phyloP scores from a whole-genome alignment of 23 tunicate species.

The Halocynthia roretzi region DNA sequence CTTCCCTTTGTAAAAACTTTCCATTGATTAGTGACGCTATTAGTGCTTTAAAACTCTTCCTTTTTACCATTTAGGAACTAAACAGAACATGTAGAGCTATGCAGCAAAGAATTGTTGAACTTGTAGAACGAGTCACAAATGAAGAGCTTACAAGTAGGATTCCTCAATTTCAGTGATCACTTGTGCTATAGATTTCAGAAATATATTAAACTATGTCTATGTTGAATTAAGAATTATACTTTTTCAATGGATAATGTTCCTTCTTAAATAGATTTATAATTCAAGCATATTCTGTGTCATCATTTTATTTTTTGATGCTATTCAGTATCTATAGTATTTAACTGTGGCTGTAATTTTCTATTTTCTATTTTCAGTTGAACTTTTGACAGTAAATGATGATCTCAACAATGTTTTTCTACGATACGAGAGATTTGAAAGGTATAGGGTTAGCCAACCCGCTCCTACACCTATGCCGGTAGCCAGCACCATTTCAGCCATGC shows the following conservation, averaged over 20 bases:
- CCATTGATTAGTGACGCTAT: too few species aligned
- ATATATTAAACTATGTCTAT: neutral
- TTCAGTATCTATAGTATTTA: too few species aligned
- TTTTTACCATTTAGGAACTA: conserved; percentile 8
- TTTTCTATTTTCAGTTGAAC: conserved; percentile 31
- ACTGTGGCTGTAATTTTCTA: too few species aligned
- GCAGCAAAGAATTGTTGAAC: conserved; percentile 79
- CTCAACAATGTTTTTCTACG: conserved; percentile 80
- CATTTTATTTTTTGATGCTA: too few species aligned
- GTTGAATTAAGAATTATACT: neutral
- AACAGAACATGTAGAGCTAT: conserved; percentile 59
- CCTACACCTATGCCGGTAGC: conserved; percentile 1
- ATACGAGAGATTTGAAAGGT: conserved; percentile 79
- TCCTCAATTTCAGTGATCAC: too few species aligned
- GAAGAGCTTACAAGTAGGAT: conserved; percentile 52
- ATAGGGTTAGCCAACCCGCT: conserved; percentile 29
- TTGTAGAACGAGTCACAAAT: conserved; percentile 60
- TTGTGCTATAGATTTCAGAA: neutral
- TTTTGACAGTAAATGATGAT: conserved; percentile 73
- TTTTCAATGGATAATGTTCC: neutral
- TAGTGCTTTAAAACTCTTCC: too few species aligned
- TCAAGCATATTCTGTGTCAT: too few species aligned
- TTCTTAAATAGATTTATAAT: too few species aligned
- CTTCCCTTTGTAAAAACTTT: too few species aligned
- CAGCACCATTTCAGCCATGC: neutral